Conservation (phyloP, 2,113 vertebrate species). For the Osmerus eperlanus region DNA sequence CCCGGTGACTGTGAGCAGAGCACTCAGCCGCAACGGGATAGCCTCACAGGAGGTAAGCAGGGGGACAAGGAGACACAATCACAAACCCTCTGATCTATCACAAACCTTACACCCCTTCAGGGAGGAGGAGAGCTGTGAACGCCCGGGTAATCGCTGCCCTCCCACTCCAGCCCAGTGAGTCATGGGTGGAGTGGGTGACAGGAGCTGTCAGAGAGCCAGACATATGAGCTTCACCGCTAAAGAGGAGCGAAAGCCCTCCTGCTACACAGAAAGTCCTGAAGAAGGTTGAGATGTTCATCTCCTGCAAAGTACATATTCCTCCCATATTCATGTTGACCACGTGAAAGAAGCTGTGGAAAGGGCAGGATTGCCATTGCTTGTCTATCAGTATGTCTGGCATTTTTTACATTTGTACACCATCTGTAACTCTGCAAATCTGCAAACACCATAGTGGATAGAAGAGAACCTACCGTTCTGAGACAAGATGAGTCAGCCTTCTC, state of each 20-base stretch:
- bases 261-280: conserved; percentile 22
- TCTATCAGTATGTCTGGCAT: no score
- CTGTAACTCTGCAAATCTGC: no score
- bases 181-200: conserved; percentile 45
- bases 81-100: conserved; percentile 54
- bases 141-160: conserved; percentile 17
- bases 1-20: conserved; percentile 40
- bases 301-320: no score
- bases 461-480: no score
- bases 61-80: conserved; percentile 50
- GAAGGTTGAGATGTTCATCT: background rate
- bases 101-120: conserved; percentile 66
- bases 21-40: conserved; percentile 65
- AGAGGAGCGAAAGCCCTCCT: conserved; percentile 38
- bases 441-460: no score
- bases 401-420: no score
- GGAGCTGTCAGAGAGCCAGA: conserved; percentile 42
- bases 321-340: no score
- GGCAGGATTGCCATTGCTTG: no score
- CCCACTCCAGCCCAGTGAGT: conserved; percentile 48
- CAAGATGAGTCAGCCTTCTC: no score
- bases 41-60: conserved; percentile 49
- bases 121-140: conserved; percentile 30
- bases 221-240: conserved; percentile 30
- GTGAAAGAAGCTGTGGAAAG: no score